Evolutionary conservation across 2,888 invertebrate genomes (phyloP).

Genomic region (Sialis lutaria): DNA sequence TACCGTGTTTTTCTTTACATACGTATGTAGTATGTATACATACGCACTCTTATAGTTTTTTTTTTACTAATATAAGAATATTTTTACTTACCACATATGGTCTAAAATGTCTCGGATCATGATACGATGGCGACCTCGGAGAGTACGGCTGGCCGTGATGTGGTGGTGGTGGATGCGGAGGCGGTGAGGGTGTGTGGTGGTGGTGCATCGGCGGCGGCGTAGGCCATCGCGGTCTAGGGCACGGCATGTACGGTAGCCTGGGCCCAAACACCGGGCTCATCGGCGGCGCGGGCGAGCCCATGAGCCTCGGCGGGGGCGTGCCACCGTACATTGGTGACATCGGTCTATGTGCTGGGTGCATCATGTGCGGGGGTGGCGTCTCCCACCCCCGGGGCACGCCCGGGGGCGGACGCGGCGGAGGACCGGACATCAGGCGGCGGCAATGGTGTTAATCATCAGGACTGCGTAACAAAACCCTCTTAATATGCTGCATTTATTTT

Average conservation of each 20-base stretch:
- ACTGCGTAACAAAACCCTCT: too few species aligned
- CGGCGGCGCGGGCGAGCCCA: constrained; percentile 32
- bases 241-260: constrained; percentile 35
- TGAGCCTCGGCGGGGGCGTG: constrained; percentile 54
- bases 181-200: constrained; percentile 30
- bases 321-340: constrained; percentile 55
- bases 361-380: constrained; percentile 39
- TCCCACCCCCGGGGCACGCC: constrained; percentile 24
- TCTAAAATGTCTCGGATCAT: too few species aligned
- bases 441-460: too few species aligned
- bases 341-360: constrained; percentile 37
- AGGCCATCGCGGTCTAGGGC: constrained; percentile 51
- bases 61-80: not conserved
- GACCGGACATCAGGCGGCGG: constrained; percentile 8
- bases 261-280: constrained; percentile 26
- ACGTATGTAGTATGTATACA: too few species aligned
- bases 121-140: too few species aligned
- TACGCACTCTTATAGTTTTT: not conserved
- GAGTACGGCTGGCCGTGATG: not conserved
- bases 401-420: constrained; percentile 20
- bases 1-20: too few species aligned
- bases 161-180: constrained; percentile 18
- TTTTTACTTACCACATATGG: not conserved
- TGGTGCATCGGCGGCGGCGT: constrained; percentile 31
- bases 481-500: too few species aligned